Evolutionary conservation across 1,140 invertebrate genomes (phyloP).

Genomic region (Drosophila lacertosa): DNA sequence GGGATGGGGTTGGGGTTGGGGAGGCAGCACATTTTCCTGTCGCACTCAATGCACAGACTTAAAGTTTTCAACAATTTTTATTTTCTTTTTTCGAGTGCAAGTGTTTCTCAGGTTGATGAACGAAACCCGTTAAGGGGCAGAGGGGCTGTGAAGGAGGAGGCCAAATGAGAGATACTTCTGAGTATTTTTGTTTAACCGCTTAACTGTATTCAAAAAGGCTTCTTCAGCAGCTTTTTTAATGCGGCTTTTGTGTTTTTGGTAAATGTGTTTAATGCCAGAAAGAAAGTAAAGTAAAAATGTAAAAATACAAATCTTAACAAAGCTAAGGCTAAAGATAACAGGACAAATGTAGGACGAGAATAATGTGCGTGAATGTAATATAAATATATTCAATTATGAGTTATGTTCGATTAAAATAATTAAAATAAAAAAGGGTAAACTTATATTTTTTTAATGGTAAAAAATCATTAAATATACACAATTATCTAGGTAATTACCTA

Average conservation of each 20-base stretch:
- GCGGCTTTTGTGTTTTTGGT: not conserved
- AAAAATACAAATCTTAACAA: too few species aligned
- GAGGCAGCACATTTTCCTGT: slow-evolving; percentile 19
- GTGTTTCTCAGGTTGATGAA: slow-evolving; percentile 60
- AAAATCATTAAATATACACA: too few species aligned
- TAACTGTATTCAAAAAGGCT: slow-evolving; percentile 4
- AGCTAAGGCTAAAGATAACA: too few species aligned
- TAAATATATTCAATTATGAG: too few species aligned
- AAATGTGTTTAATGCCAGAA: slow-evolving; percentile 11
- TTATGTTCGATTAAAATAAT: too few species aligned
- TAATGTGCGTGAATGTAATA: too few species aligned
- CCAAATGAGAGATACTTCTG: not conserved
- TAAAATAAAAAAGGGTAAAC: too few species aligned
- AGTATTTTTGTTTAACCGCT: slow-evolving; percentile 8
- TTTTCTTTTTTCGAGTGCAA: slow-evolving; percentile 50
- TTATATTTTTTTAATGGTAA: too few species aligned
- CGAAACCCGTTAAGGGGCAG: slow-evolving; percentile 34
- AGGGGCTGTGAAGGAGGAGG: not conserved
- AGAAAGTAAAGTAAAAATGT: too few species aligned
- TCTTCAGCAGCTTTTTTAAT: slow-evolving; percentile 17
- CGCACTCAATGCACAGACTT: slow-evolving; percentile 31
- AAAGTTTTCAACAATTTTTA: slow-evolving; percentile 37
- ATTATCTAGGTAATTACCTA: too few species aligned
- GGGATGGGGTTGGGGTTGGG: not conserved
- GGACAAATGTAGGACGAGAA: too few species aligned